Base-by-base conservation (phyloP, 1,140 invertebrate species). In the Bombus consobrinus region DNA sequence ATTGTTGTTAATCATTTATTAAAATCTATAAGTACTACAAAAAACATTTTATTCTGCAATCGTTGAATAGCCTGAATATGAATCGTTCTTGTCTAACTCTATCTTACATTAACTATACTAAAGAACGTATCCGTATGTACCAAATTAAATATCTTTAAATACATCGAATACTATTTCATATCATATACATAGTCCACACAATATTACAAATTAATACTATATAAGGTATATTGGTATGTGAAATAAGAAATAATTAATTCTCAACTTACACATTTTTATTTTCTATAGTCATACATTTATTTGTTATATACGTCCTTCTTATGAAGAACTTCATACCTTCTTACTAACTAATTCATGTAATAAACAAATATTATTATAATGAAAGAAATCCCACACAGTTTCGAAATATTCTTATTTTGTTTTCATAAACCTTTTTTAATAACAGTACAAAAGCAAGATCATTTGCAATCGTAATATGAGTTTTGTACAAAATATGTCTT, bases 401-500 rank as follows among this genome's bases (percentile, higher is more conserved):
- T 34, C 8, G 22, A 62, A 73, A 80, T 79, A 84, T 34, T 78
- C 66, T 84, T 72, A 73, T 64, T 47, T 25, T 3, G 18, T 79
- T 43, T 83, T 62, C 85, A 66, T 68, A 81, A 74, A 62, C 34
- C 62, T 41, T 72, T 47, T 75, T 32, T 74, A 47, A 57, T 62
- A 59, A 83, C 47, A 86, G 71, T 76, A 77, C 41, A 83, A 85
- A 85, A 80, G 34, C 41, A 69, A 68, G 80, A 87, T 83, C 86
- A 86, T 76, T 72, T 79, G 81, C 69, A 85, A 81, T 85, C 71
- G 77, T 86, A 83, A 89, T 66, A 76, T 73, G 57, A 71, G 77
- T 47, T 82, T 89, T 71, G 88, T 89, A 89, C 73, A 89, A 89
- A 89, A 89, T 88, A 89, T 84, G 39, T 64, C 77, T 71, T 32